Evolutionary conservation across 2,888 invertebrate species (phyloP).

Genomic region (Tachystola acroxantha): DNA sequence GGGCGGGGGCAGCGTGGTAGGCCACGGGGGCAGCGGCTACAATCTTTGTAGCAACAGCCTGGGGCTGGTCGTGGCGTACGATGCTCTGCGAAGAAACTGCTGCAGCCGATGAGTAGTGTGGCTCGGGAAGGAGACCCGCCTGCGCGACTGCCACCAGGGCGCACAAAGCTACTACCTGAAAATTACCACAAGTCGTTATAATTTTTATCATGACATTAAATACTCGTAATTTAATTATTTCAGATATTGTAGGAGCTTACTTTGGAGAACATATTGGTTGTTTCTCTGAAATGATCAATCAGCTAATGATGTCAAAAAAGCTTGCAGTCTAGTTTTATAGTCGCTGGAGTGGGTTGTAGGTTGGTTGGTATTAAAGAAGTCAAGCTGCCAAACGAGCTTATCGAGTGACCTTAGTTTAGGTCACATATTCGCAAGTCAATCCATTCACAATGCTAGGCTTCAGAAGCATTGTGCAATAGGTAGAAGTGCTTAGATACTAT

Average conservation of each 20-base stretch:
- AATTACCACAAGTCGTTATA: constrained; percentile 3
- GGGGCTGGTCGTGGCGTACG: constrained; percentile 47
- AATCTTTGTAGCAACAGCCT: constrained; percentile 25
- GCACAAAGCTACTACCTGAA: constrained; percentile 31
- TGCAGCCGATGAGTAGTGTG: constrained; percentile 45
- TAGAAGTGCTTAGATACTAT: too few species aligned
- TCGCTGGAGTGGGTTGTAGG: background rate
- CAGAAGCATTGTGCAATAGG: background rate
- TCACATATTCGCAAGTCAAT: constrained; percentile 20
- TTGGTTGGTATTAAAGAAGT: constrained; percentile 13
- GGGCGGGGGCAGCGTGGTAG: constrained; percentile 17
- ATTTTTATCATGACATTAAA: background rate
- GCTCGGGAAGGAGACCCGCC: constrained; percentile 30
- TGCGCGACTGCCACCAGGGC: constrained; percentile 28
- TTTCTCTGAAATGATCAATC: constrained; percentile 22
- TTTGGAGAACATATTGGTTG: constrained; percentile 37
- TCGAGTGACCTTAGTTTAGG: constrained; percentile 20
- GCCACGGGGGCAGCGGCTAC: constrained; percentile 23
- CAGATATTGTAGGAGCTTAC: constrained; percentile 18
- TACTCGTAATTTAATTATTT: too few species aligned
- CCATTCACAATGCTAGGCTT: constrained; percentile 15
- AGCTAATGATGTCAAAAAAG: constrained; percentile 17
- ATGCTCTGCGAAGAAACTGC: constrained; percentile 54
- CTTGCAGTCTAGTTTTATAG: background rate
- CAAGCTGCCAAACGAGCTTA: constrained; percentile 25